A percentile compares a stretch with the other conserved stretches of the same genome.
Conservation (phyloP, 2,797 vertebrate species). For the Tauraco hartlaubi region DNA sequence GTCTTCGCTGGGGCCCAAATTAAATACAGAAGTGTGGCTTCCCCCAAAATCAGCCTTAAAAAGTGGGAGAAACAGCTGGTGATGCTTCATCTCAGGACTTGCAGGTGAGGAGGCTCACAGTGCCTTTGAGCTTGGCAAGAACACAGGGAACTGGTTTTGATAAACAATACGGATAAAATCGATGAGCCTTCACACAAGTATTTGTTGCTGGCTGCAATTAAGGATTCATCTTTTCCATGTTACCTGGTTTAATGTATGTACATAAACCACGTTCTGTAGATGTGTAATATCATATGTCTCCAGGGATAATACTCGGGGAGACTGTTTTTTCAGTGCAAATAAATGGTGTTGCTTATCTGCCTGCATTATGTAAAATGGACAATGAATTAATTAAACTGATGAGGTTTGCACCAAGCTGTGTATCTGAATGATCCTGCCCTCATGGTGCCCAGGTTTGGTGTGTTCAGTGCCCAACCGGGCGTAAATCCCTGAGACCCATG, state of each 20-base stretch:
- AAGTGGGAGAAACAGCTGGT: not conserved
- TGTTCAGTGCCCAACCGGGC: not conserved
- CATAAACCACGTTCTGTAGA: not conserved
- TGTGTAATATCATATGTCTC: not conserved
- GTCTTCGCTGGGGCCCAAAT: not conserved
- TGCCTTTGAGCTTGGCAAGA: not conserved
- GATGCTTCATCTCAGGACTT: not conserved
- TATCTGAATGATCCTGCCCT: not conserved
- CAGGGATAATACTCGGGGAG: not conserved
- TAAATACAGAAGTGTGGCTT: not conserved
- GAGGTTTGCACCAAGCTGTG: not conserved
- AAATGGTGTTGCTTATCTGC: not conserved
- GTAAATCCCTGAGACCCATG: rapidly evolving
- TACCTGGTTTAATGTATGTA: not conserved
- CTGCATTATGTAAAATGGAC: not conserved
- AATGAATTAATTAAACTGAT: not conserved
- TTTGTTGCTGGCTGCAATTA: not conserved
- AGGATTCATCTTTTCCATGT: not conserved
- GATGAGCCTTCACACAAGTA: slow-evolving; percentile 1
- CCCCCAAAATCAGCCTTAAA: not conserved
- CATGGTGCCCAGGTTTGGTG: rapidly evolving
- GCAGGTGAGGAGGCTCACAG: not conserved
- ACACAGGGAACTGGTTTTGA: not conserved
- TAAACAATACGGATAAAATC: not conserved
- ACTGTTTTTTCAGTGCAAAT: not conserved